Conservation (phyloP, 2,797 vertebrate species). For the Rhynchotus rufescens region DNA sequence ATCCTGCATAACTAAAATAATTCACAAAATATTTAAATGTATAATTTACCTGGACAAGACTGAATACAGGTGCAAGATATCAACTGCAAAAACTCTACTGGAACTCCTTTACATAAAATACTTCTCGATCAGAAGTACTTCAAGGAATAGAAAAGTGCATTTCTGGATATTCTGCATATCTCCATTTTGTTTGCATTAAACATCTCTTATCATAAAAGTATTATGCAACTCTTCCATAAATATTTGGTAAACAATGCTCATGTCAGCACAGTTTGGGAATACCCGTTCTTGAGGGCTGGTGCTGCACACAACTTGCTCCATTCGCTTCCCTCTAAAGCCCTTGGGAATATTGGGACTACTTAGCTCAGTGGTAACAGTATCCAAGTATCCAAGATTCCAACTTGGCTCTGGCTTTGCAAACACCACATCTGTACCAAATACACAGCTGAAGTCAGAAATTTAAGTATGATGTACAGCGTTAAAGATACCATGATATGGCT, state of each 20-base stretch:
- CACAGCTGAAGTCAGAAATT: background rate
- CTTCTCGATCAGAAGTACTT: background rate
- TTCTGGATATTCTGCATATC: background rate
- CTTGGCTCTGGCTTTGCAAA: background rate
- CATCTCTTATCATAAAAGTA: background rate
- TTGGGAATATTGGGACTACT: background rate
- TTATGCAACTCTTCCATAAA: background rate
- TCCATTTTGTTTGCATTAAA: background rate
- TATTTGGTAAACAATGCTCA: background rate
- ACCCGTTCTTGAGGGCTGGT: background rate
- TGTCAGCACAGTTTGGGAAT: background rate
- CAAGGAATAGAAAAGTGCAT: background rate
- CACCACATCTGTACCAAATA: slow-evolving; percentile 7
- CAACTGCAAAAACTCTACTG: background rate
- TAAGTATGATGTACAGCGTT: background rate
- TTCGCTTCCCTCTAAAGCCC: background rate
- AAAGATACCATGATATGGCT: background rate
- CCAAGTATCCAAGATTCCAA: background rate
- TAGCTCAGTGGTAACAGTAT: background rate
- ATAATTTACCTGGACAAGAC: background rate
- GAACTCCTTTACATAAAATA: background rate
- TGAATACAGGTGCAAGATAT: background rate
- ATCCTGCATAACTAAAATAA: background rate
- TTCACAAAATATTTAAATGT: background rate
- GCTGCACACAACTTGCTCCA: background rate